Evolutionary conservation across 2,888 invertebrate species (phyloP).

Genomic region (Criorhina ranunculi): DNA sequence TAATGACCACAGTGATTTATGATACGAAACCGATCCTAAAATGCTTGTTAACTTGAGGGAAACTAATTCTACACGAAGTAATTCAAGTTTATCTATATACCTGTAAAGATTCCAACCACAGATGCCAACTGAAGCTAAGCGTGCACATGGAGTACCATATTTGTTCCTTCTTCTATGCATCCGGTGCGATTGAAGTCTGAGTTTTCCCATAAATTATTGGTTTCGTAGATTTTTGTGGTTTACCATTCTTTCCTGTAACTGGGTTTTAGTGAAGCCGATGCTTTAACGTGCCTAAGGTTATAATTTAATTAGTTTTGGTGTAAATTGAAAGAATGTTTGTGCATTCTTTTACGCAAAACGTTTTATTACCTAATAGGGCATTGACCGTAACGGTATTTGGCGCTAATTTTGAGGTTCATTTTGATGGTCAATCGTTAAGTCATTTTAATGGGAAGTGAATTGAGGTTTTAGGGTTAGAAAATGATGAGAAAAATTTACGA

Average conservation of each 20-base stretch:
- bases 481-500: not conserved
- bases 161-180: conserved; percentile 1
- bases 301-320: conserved; percentile 10
- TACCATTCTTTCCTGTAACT: not conserved
- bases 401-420: not conserved
- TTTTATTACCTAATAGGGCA: not conserved
- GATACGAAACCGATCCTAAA: conserved; percentile 31
- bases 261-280: not conserved
- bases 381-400: conserved; percentile 7
- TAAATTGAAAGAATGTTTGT: conserved; percentile 6
- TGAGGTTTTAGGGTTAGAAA: not conserved
- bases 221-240: not conserved
- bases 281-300: not conserved
- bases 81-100: not conserved
- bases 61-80: conserved; percentile 9
- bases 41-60: conserved; percentile 22
- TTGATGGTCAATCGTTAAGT: no score
- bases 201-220: conserved; percentile 5
- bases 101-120: conserved; percentile 18
- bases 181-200: conserved; percentile 16
- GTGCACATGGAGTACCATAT: not conserved
- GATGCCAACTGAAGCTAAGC: conserved; percentile 18
- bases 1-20: conserved; percentile 48
- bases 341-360: not conserved
- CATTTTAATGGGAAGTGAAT: not conserved